These are phyloP conservation scores for Hemicentrotus pulcherrimus DNA, from an alignment of 35 echinoderm and acorn worm species.

Conservation along the genomic window DNA sequence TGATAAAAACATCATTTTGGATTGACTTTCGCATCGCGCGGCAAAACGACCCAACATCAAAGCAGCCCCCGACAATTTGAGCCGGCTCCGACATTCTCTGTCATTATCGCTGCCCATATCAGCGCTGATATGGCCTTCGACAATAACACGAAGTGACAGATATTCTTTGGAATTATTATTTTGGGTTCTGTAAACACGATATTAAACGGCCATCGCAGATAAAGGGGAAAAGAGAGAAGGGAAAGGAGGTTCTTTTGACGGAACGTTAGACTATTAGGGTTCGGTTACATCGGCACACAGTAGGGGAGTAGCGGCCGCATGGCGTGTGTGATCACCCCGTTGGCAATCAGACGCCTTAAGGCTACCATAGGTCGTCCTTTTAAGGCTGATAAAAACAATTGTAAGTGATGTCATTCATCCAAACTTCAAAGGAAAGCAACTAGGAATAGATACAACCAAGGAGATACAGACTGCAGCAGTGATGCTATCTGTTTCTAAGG, in stretches of 20 bases:
- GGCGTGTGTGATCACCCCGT: constrained; percentile 14
- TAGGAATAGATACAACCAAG: neutral
- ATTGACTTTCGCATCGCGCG: constrained; percentile 33
- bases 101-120: constrained; percentile 38
- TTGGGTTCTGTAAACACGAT: constrained; percentile 35
- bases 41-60: neutral
- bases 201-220: constrained; percentile 31
- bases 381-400: neutral
- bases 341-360: constrained; percentile 30
- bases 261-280: constrained; percentile 9
- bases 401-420: constrained; percentile 10
- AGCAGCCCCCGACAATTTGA: constrained; percentile 10
- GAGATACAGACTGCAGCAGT: neutral
- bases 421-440: neutral
- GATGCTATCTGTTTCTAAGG: neutral
- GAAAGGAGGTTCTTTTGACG: neutral
- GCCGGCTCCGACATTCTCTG: constrained; percentile 28
- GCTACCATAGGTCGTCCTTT: constrained; percentile 36
- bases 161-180: constrained; percentile 42
- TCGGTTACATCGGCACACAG: constrained; percentile 25
- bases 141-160: constrained; percentile 33
- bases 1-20: constrained; percentile 24
- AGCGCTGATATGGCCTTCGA: constrained; percentile 15
- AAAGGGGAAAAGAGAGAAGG: neutral
- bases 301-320: constrained; percentile 9